Conservation (phyloP, 1,140 invertebrate genomes). For the Brachionus asplanchnoidis region DNA sequence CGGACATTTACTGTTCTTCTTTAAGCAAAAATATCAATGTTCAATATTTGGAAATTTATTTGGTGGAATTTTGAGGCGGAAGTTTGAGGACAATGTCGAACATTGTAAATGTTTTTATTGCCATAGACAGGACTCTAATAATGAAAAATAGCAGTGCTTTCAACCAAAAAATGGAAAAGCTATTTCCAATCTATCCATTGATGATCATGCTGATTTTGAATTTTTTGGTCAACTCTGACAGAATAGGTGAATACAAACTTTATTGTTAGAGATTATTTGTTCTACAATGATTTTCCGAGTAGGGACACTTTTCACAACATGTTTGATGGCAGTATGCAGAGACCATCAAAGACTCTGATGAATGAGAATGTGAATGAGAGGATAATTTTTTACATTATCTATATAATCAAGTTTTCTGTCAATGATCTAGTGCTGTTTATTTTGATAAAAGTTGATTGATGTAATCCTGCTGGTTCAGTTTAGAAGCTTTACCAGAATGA, state of each 20-base stretch:
- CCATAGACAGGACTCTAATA: background rate
- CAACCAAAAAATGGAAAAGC: background rate
- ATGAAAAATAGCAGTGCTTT: background rate
- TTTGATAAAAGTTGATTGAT: background rate
- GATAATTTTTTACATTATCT: background rate
- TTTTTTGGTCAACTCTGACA: background rate
- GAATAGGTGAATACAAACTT: background rate
- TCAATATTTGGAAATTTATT: conserved; percentile 20
- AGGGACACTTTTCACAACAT: background rate
- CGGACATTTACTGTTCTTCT: background rate
- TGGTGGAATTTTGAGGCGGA: background rate
- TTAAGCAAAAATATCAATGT: background rate
- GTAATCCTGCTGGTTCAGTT: background rate
- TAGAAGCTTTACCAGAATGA: background rate
- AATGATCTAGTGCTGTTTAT: background rate
- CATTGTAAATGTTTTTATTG: background rate
- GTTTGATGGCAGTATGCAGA: background rate
- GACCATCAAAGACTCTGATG: background rate
- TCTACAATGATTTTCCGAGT: conserved; percentile 3
- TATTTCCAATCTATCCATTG: background rate
- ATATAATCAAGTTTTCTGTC: background rate
- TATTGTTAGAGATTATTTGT: background rate
- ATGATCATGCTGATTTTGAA: background rate
- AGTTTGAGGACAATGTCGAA: background rate
- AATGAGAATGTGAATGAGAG: background rate